Base-by-base conservation (phyloP, 2,113 vertebrate species). In the Strix uralensis region DNA sequence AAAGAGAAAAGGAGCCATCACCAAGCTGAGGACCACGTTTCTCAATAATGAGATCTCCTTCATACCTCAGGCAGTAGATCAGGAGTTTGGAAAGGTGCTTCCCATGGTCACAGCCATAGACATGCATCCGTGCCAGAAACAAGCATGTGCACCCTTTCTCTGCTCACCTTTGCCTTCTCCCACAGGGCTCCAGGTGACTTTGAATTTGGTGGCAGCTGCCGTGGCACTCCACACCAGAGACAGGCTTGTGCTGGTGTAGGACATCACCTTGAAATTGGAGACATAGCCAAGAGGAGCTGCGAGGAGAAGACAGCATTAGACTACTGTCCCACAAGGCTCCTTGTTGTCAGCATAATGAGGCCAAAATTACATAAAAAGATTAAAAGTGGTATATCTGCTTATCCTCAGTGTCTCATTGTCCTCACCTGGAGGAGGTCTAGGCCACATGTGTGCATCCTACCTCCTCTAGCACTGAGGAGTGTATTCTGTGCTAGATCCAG, bases 281-380 rank as follows among this genome's bases (percentile, higher is more conserved):
- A 99, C 98, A 2, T 98, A 98, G 70, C 98, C 98, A 58, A 99
- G 97, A n/a, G 99, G 99, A 94, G 98, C 99, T 99, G 96, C 49
- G 79, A 86, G 47, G 69, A 13, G 47, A 57, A 49, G 85, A 65
- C 9, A 44, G 15, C 3, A 2, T 74, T 47, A 80, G 70, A 62
- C 10, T n/a, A 5, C 34, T 3, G 16, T 1, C 62, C 49, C 30
- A 20, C 21, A 52, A 40, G 40, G 19, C 32, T 93, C 42, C 20
- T 29, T 3, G 1, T 0, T 7, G 42, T 40, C 9, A n/a, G 2
- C 3, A 34, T 19, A 30, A 52, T 4, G 12, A 70, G 29, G 22
- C 6, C 10, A 71, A 44, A 73, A 30, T 34, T 5, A 1, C 4
- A 9, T 3, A 4, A 9, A 58, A 89, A 29, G 5, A 7, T 69